phyloP scores from a whole-genome alignment of 1,140 invertebrate genomes.

The Zaprionus gabonicus region DNA sequence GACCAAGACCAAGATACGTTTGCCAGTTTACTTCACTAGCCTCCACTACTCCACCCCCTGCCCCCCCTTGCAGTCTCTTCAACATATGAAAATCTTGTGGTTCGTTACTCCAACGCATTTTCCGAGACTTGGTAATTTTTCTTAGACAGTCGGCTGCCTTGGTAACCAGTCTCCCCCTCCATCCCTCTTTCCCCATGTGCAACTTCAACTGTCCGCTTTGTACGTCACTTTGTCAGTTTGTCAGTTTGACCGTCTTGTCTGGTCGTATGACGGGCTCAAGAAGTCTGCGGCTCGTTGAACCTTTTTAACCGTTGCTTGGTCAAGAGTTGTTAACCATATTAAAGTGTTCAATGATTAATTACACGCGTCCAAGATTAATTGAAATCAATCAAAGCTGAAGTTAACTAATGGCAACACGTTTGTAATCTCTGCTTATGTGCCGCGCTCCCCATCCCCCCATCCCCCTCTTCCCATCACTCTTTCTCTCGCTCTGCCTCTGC shows the following conservation, averaged over 20 bases:
- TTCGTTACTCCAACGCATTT: conserved; percentile 81
- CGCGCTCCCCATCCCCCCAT: conserved; percentile 13
- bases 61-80: neutral
- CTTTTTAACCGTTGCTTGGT: conserved; percentile 84
- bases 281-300: conserved; percentile 75
- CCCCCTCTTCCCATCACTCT: conserved; percentile 28
- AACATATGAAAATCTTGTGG: conserved; percentile 65
- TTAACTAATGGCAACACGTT: conserved; percentile 84
- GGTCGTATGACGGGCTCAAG: conserved; percentile 36
- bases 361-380: conserved; percentile 84
- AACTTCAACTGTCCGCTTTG: conserved; percentile 28
- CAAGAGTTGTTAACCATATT: conserved; percentile 85
- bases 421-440: conserved; percentile 64
- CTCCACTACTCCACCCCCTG: neutral
- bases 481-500: conserved; percentile 31
- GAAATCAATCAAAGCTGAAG: conserved; percentile 85
- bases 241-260: conserved; percentile 53
- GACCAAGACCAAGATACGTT: conserved; percentile 20
- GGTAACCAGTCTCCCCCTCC: conserved; percentile 45
- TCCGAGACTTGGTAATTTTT: conserved; percentile 78
- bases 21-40: conserved; percentile 16
- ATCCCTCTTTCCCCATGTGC: neutral
- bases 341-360: conserved; percentile 85
- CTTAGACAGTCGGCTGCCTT: conserved; percentile 62
- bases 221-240: conserved; percentile 70